Evolutionary conservation across 2,888 invertebrate genomes (phyloP), one percentile per base, ranked within the genome.

Genomic region (Panzeria rudis): DNA sequence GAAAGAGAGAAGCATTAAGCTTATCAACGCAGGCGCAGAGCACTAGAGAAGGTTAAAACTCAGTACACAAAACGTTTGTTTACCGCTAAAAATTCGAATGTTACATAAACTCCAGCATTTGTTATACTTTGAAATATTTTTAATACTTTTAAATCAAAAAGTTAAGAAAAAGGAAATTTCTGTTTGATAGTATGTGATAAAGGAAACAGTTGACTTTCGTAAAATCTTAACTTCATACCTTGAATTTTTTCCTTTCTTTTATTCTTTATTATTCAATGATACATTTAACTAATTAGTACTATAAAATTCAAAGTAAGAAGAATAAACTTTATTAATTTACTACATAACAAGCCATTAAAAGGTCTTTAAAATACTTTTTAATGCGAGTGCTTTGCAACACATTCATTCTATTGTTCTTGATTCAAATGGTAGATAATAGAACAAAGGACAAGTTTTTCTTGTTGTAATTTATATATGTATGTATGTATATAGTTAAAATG

Each of bases 271-370:
- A n/a, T 41, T 61, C n/a, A 50, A 50, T 62, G 61, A 50, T 38
- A 17, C 50, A 38, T 73, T 62, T 29, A 50, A 62, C 11, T 62
- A 73, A 50, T 50, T 38, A 62, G 23, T 62, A 15, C 0, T 25
- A 50, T 25, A 62, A 25, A 62, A 47, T 62, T 25, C 20, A 23
- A 11, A 73, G 32, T n/a, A 20, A 61, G 6, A 23, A 32, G 15
- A 50, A 15, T 7, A 47, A 73, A 50, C 61, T 82, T 76, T 76
- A 54, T 64, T 38, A 76, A 64, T 56, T 71, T 76, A 64, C 56
- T 64, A 71, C 44, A n/a, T 47, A 71, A 76, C 35, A 76, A 44
- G 61, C 47, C 69, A 76, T 82, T 76, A 76, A 64, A 13, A 75
- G 20, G 44, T 25, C 11, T 73, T 56, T 69, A 75, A 76, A 44